Base-by-base conservation (phyloP, 1,140 invertebrate genomes). In the Lasioglossum baleicum region DNA sequence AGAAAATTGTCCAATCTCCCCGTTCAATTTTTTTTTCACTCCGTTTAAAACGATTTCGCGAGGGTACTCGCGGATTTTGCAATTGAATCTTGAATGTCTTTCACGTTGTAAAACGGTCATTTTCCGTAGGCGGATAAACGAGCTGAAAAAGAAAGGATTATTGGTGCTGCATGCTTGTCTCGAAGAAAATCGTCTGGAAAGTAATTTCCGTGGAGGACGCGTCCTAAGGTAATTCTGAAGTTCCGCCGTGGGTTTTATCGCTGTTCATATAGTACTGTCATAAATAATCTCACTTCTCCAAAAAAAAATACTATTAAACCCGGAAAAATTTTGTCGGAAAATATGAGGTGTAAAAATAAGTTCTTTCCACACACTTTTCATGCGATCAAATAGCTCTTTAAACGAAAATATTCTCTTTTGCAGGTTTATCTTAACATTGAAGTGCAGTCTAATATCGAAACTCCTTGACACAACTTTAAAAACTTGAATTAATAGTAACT, bases 151-250 rank as follows among this genome's bases (percentile, higher is more conserved):
- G 6, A 64, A n/a, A 69, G 74, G 22, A 69, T 69, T 42, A 76
- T 76, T 22, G 63, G 53, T 26, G 26, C 22, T 15, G 70, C 42
- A 35, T 2, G 53, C 53, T 20, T 44, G 22, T 69, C 40, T 40
- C 17, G 65, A 69, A 69, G 65, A 76, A 60, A 76, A 76, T 65
- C 67, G 74, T 69, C 74, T 68, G 53, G 66, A 69, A 76, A 76
- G 74, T 69, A 76, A 76, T 76, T 76, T 76, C 74, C 74, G 74
- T 22, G 65, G 26, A 68, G 74, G 74, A 69, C 65, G 65, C 53
- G 74, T 48, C 65, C 65, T 76, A 76, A 76, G 67, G 65, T 76
- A 76, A 76, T 76, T 53, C 74, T 56, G 53, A 76, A 76, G 74
- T 76, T 76, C 40, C 74, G 56, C 58, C 65, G 65, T 26, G 11